These are phyloP conservation scores for Aphelocoma coerulescens DNA, from an alignment of 2,113 vertebrate genomes.

Conservation along the genomic window DNA sequence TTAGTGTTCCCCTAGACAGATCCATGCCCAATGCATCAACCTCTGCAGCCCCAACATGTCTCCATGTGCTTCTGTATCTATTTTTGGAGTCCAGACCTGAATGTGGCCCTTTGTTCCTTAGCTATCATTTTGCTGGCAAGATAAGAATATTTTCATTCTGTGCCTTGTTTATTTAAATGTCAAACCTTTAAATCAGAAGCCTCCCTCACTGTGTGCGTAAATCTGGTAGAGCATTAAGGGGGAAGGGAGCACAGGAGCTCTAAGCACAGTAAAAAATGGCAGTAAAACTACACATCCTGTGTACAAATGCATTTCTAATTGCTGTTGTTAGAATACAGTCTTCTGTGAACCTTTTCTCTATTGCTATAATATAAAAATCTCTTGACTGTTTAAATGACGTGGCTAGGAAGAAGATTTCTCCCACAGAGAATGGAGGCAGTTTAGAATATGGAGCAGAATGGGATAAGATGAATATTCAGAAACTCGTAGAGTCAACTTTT, in stretches of 20 bases:
- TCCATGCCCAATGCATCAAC: fast-evolving
- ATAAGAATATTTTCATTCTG: background rate
- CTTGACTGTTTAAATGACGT: background rate
- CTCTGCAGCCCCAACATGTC: background rate
- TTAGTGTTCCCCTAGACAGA: background rate
- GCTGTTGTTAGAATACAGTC: background rate
- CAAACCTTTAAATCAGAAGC: conserved; percentile 22
- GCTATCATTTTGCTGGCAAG: background rate
- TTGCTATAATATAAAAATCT: background rate
- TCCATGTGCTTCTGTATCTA: background rate
- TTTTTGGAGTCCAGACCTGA: background rate
- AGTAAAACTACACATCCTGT: background rate
- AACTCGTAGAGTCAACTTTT: background rate
- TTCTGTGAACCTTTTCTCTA: background rate
- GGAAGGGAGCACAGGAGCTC: background rate
- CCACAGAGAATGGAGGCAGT: background rate
- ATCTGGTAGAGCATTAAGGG: background rate
- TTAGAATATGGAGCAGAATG: background rate
- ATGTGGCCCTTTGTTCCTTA: background rate
- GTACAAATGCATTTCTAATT: conserved; percentile 12
- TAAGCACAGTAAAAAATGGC: background rate
- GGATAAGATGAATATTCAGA: conserved; percentile 13
- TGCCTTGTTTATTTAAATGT: conserved; percentile 1
- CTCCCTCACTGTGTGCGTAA: background rate
- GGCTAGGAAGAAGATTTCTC: background rate